Evolutionary conservation across 2,113 vertebrate genomes (phyloP), one percentile per base, ranked within the genome.

Genomic region (Chelonoidis abingdonii): DNA sequence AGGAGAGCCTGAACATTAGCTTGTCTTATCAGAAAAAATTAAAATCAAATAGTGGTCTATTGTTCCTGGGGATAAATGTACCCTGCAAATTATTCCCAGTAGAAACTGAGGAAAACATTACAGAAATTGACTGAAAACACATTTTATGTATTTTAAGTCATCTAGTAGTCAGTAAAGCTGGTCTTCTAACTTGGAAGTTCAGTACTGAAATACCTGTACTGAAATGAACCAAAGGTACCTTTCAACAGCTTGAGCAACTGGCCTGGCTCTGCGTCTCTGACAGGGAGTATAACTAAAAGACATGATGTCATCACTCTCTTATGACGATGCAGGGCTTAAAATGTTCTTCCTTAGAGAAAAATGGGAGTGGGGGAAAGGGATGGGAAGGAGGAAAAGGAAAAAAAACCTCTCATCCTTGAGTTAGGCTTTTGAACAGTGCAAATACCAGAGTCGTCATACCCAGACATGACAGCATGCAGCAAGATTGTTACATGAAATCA

Each of bases 271-370:
- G 80, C 53, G 47, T 95, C 92, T 62, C 89, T 54, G 87, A 52
- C 83, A 88, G 38, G 4, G 1, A 80, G 56, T 84, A 54, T 29
- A 86, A 87, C 83, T 83, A 54, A 93, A 93, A 96, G 93, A 91
- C 96, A 44, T 31, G 89, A 96, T 97, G 83, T 98, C 97, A 91
- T 95, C 96, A 95, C 96, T 95, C 93, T 11, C 1, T 93, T 81
- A 83, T 91, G 90, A 97, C 80, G 84, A 87, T 95, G 84, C 89
- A 75, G 65, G 91, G 90, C 96, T 97, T 92, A 96, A 89, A 96
- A 89, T 75, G 87, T 83, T 89, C 89, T 86, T 53, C 89, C 62
- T 1, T 56, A 54, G 38, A 94, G 52, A 35, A n/a, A 86, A 52
- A 38, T 54, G 24, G 6, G 52, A 62, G 81, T 3, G 11, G 0